Evolutionary conservation across 2,888 invertebrate species (phyloP).

Genomic region (Dione juno): DNA sequence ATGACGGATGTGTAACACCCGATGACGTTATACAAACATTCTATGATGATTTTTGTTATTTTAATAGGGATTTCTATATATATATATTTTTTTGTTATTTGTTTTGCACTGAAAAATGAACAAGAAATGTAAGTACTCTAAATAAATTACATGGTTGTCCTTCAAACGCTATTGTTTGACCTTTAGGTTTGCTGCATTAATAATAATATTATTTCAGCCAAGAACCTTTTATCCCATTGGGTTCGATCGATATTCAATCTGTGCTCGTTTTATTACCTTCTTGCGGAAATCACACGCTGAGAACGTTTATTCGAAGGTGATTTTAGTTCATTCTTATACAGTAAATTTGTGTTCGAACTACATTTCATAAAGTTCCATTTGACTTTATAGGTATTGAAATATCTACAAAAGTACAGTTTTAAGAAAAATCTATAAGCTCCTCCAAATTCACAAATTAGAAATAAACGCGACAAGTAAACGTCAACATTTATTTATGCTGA

Average conservation of each 20-base stretch:
- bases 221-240: slow-evolving; percentile 15
- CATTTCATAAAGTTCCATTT: neutral
- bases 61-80: too few species aligned
- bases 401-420: neutral
- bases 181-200: slow-evolving; percentile 27
- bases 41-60: too few species aligned
- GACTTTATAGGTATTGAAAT: neutral
- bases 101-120: too few species aligned
- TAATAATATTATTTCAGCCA: slow-evolving; percentile 23
- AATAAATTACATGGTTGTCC: neutral
- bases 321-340: slow-evolving; percentile 27
- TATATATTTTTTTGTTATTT: too few species aligned
- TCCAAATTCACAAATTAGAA: too few species aligned
- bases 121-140: neutral
- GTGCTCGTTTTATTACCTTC: slow-evolving; percentile 32
- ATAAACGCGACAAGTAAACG: too few species aligned
- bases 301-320: slow-evolving; percentile 32
- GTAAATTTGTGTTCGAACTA: neutral
- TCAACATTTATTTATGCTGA: too few species aligned
- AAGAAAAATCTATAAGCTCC: too few species aligned
- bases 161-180: slow-evolving; percentile 3
- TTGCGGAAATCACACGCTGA: slow-evolving; percentile 39
- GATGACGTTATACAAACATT: too few species aligned
- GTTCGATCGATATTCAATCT: slow-evolving; percentile 43
- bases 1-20: too few species aligned